Evolutionary conservation across 2,888 invertebrate genomes (phyloP), one percentile per base, ranked within the genome.

Genomic region (Parelbella ahira): DNA sequence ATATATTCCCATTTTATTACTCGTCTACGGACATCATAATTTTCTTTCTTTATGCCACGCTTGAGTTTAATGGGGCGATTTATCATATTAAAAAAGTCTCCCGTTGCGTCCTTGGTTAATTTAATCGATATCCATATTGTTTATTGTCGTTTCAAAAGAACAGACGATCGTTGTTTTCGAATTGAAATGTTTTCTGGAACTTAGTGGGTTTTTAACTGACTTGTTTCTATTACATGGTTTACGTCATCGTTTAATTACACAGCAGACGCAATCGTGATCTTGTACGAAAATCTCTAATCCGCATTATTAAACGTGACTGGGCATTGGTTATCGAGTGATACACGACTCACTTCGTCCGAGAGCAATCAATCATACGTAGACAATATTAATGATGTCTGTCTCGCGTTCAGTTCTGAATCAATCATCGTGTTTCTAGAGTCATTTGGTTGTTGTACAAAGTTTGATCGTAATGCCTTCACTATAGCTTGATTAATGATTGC

Each of bases 341-440:
- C 60, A 67, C 58, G 60, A 60, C 51, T 61, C 54, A 51, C 56
- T 63, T 61, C 56, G 58, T 54, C 56, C 54, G n/a, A n/a, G 63
- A 60, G 55, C 53, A 54, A 84, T 84, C 71, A 67, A 82, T 84
- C 82, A 82, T 58, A 53, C 51, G 54, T 63, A 65, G 71, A 73
- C 57, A 68, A 65, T 75, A 82, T 81, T 80, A 80, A 82, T 81
- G 72, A 66, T 76, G 56, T 66, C 61, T 72, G 73, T 67, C 69
- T 56, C 53, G 54, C 50, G 60, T 63, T 68, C 65, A 63, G 65
- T 55, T 64, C 56, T 53, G 60, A 69, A 78, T 80, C 73, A 68
- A 80, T 78, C 76, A 75, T 75, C 59, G 50, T 53, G 54, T 52
- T 53, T 50, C 52, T 57, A 54, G 56, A 60, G 52, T 63, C 60